phyloP scores from a whole-genome alignment of 2,113 vertebrate species.

The Haliaeetus leucogaster region DNA sequence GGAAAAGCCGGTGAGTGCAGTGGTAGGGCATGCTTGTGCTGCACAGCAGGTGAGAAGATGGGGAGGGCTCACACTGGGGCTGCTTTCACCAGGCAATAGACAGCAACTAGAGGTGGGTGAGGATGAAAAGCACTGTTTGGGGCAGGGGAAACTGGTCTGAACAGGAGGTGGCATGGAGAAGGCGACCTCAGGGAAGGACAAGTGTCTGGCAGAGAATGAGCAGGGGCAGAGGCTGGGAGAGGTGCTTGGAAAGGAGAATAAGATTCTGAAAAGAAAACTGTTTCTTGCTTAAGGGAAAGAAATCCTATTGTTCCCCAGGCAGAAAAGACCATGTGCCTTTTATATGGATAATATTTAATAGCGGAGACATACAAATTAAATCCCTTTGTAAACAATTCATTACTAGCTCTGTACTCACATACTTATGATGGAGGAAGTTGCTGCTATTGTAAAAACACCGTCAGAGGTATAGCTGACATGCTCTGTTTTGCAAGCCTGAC shows the following conservation, averaged over 20 bases:
- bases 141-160: background rate
- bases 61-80: background rate
- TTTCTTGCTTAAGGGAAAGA: background rate
- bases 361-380: background rate
- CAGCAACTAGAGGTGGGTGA: background rate
- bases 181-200: background rate
- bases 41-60: background rate
- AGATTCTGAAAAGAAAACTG: background rate
- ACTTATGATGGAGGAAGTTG: background rate
- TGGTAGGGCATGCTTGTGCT: rapidly evolving
- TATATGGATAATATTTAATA: background rate
- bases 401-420: background rate
- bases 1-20: background rate
- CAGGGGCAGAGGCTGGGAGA: background rate
- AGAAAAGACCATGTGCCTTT: background rate
- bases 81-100: background rate
- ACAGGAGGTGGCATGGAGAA: background rate
- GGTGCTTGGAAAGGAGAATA: background rate
- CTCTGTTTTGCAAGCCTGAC: background rate
- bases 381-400: background rate
- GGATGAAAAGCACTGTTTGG: background rate
- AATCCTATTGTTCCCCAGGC: background rate
- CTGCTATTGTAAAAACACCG: background rate
- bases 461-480: background rate
- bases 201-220: background rate